Base-by-base conservation (phyloP, 2,113 vertebrate species). In the Heterotis niloticus region DNA sequence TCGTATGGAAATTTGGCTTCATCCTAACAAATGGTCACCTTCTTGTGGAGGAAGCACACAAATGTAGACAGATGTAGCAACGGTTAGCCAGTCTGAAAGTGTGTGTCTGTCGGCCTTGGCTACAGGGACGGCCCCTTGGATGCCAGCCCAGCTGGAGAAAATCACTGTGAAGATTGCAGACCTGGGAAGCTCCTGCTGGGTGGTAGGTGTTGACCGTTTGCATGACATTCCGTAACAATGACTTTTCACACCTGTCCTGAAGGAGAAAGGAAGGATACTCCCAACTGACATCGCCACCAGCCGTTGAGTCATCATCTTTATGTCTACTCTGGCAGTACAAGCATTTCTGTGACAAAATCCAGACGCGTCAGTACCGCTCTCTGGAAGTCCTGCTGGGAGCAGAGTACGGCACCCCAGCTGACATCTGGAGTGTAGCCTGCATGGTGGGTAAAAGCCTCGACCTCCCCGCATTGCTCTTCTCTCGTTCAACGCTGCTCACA, bases 401-500 rank as follows among this genome's bases (percentile, higher is more conserved):
- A 75, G 92, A 93, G 44, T 96, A 96, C 0, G 80, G 94, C 20
- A 92, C 94, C 10, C 90, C 94, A 23, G 94, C 87, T 0, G 95
- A 96, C 83, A 93, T 96, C 85, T 96, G 95, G 95, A 96, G 95
- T 64, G 88, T 86, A 0, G 95, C 94, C 26, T 96, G 95, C 83
- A 87, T 96, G 94, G 95, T 96, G 89, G 87, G 88, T 80, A 24
- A 0, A 1, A 75, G 17, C 28, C 20, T 0, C 44, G 5, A 28
- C 14, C 34, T 26, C 1, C 67, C 65, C 23, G 23, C 65, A 23
- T 24, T 24, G 64, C 64, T 13, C 26, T 20, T 2, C 34, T 44
- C 3, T 4, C 34, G 7, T 44, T 44, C 3, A 44, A 44, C n/a
- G n/a, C n/a, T n/a, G 34, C 34, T 44, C 7, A 7, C 2, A 44